Evolutionary conservation across 2,888 invertebrate species (phyloP).

Genomic region (Nemotelus nigrinus): DNA sequence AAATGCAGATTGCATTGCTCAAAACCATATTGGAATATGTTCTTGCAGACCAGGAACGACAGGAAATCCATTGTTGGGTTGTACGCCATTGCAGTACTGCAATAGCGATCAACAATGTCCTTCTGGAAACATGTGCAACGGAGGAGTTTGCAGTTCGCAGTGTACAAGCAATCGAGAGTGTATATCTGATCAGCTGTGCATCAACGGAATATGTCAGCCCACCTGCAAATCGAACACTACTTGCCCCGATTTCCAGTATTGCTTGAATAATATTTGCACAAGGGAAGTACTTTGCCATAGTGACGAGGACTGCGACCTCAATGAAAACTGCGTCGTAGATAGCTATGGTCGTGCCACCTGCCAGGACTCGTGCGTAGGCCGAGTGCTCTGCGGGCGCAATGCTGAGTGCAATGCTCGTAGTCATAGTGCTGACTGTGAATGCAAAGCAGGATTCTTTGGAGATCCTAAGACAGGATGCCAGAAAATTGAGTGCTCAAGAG

Average conservation of each 20-base stretch:
- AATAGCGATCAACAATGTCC: constrained; percentile 83
- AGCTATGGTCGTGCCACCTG: constrained; percentile 81
- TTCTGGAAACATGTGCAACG: constrained; percentile 83
- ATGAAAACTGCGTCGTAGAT: constrained; percentile 77
- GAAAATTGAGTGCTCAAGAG: constrained; percentile 78
- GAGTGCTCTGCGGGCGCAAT: constrained; percentile 81
- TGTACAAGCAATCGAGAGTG: constrained; percentile 86
- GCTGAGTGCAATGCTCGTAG: constrained; percentile 79
- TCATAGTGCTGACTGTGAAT: constrained; percentile 80
- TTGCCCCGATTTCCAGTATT: constrained; percentile 87
- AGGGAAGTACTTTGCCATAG: constrained; percentile 81
- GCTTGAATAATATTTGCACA: constrained; percentile 84
- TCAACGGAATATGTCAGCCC: constrained; percentile 85
- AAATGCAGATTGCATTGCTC: constrained; percentile 78
- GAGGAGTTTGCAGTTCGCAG: constrained; percentile 80
- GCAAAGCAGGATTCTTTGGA: constrained; percentile 82
- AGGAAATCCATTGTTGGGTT: constrained; percentile 87
- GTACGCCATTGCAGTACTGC: constrained; percentile 85
- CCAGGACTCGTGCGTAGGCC: constrained; percentile 76
- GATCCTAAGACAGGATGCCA: constrained; percentile 84
- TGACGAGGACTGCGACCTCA: constrained; percentile 77
- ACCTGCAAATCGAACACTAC: constrained; percentile 82
- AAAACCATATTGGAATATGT: constrained; percentile 84
- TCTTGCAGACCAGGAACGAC: constrained; percentile 85
- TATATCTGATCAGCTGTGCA: constrained; percentile 84